Evolutionary conservation across 2,113 vertebrate species (phyloP), one percentile per base, ranked within the genome.

Genomic region (Anseranas semipalmata): DNA sequence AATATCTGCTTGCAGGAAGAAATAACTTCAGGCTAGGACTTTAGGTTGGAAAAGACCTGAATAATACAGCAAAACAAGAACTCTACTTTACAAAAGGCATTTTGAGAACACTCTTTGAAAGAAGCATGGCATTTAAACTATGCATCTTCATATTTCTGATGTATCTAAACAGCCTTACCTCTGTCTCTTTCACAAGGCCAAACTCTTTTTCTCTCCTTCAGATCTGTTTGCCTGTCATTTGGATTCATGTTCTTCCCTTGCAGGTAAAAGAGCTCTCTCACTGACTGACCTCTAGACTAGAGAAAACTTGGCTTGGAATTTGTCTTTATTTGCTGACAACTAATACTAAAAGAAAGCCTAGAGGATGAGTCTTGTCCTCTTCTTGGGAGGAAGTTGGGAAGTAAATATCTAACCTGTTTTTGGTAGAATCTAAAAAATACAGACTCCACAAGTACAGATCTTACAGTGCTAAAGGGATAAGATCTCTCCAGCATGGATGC

Each of bases 211-310:
- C 83, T 87, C 70, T 71, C 53, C 73, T 81, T 90, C 80, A 89
- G 30, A 15, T 81, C 37, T 30, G 72, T 89, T 93, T 94, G 37
- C 52, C 46, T 90, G 83, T 93, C 88, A 78, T 80, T 94, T 74
- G 62, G 80, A 94, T 93, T 89, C 86, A 72, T 70, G 56, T 48
- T 90, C 35, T 68, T 75, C 25, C 15, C 39, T 92, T 89, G 65
- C 48, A 89, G 18, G 35, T n/a, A 80, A n/a, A 80, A 80, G 41
- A 78, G 35, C 33, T 76, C 60, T 93, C 46, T 73, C 43, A 39
- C 30, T 22, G 48, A 75, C 90, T 68, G 84, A 87, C 84, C 76
- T 85, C 91, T 35, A 60, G 43, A 68, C n/a, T 48, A 52, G 43
- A 60, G 76, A 84, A 84, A 86, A 86, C 28, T 59, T 85, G 87